phyloP scores from a whole-genome alignment of 1,140 invertebrate genomes.

The Zophobas morio region DNA sequence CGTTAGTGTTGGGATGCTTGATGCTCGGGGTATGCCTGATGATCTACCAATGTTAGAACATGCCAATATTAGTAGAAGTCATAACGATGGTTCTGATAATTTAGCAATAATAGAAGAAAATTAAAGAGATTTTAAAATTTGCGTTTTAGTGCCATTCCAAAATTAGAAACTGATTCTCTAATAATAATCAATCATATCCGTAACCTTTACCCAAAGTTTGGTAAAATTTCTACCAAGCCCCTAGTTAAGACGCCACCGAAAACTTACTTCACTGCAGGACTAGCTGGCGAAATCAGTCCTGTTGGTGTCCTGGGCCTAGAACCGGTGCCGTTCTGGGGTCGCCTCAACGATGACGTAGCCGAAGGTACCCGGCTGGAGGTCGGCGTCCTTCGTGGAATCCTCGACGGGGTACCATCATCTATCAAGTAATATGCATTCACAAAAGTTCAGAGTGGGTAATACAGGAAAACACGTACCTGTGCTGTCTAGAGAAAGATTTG shows the following conservation, averaged over 20 bases:
- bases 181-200: too few relatives aligned
- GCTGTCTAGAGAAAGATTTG: constrained; percentile 91
- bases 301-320: constrained; percentile 82
- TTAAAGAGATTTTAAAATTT: not conserved
- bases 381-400: constrained; percentile 78
- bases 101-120: not conserved
- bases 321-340: constrained; percentile 68
- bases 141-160: too few relatives aligned
- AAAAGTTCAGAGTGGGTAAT: not conserved
- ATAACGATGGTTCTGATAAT: too few relatives aligned
- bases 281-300: constrained; percentile 78
- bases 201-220: too few relatives aligned
- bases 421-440: not conserved
- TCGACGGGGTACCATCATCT: constrained; percentile 82
- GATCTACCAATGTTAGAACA: constrained; percentile 65
- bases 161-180: too few relatives aligned
- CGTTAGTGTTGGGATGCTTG: constrained; percentile 88
- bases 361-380: constrained; percentile 71
- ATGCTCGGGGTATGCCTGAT: constrained; percentile 84
- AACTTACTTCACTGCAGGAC: constrained; percentile 76
- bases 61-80: constrained; percentile 62
- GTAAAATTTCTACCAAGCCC: too few relatives aligned
- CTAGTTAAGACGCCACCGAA: not conserved
- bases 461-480: constrained; percentile 74
- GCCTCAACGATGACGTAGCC: constrained; percentile 69